These are phyloP conservation scores for Drosophila arawakana DNA, from an alignment of 1,140 invertebrate genomes.

Conservation along the genomic window DNA sequence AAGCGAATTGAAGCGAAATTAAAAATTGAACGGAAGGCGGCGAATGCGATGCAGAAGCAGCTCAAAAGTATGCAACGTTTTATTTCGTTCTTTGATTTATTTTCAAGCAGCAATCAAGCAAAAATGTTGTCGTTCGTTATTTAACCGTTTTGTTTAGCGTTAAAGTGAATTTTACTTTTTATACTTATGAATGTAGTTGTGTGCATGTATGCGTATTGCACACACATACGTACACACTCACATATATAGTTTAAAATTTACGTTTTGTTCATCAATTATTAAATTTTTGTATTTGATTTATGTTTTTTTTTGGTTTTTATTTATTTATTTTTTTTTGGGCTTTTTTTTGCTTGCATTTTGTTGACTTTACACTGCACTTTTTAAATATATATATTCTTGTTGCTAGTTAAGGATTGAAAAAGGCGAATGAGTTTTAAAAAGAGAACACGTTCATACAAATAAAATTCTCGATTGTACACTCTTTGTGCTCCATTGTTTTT, in stretches of 20 bases:
- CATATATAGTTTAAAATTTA: conserved; percentile 38
- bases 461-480: conserved; percentile 60
- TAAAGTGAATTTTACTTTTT: conserved; percentile 28
- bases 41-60: conserved; percentile 48
- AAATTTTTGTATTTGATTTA: conserved; percentile 22
- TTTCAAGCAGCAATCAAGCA: conserved; percentile 45
- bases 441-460: conserved; percentile 55
- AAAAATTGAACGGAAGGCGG: conserved; percentile 36
- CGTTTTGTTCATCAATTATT: conserved; percentile 33
- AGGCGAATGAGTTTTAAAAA: conserved; percentile 41
- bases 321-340: conserved; percentile 17
- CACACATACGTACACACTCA: conserved; percentile 45
- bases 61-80: conserved; percentile 58
- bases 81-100: conserved; percentile 31
- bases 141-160: conserved; percentile 21
- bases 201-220: conserved; percentile 34
- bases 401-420: conserved; percentile 48
- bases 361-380: conserved; percentile 41
- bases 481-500: conserved; percentile 52
- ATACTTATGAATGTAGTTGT: conserved; percentile 32
- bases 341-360: conserved; percentile 27
- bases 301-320: conserved; percentile 19
- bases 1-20: conserved; percentile 26
- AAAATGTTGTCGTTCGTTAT: conserved; percentile 31
- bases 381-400: conserved; percentile 19